Evolutionary conservation across 1,140 invertebrate genomes (phyloP).

Genomic region (Ostrea edulis): DNA sequence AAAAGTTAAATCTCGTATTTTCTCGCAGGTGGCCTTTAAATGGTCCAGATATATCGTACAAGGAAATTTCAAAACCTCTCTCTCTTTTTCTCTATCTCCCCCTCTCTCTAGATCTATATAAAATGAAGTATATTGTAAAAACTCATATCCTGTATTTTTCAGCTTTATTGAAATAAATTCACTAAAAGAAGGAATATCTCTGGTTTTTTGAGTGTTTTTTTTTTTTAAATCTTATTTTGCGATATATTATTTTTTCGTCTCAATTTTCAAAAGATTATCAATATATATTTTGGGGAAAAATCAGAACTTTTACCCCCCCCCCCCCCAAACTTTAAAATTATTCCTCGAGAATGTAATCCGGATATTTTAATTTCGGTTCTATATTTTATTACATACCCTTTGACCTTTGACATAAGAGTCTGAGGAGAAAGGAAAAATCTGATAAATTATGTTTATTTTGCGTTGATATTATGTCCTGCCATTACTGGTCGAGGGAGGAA

Average conservation of each 20-base stretch:
- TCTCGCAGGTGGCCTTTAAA: constrained; percentile 28
- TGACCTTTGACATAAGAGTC: constrained; percentile 3
- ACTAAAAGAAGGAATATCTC: no score
- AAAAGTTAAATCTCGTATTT: neutral
- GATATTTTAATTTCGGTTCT: neutral
- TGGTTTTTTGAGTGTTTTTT: no score
- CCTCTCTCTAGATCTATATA: neutral
- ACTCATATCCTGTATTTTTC: neutral
- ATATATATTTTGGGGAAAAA: no score
- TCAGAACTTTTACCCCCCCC: no score
- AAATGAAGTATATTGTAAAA: neutral
- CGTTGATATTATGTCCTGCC: constrained; percentile 11
- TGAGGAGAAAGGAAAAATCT: neutral
- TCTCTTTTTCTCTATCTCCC: neutral
- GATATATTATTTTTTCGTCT: no score
- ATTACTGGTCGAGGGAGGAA: neutral
- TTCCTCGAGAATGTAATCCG: neutral
- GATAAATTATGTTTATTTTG: constrained; percentile 37
- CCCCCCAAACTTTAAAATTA: neutral
- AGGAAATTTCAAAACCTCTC: neutral
- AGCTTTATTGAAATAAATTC: neutral
- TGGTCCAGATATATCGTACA: constrained; percentile 1
- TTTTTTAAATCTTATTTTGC: no score
- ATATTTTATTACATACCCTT: neutral
- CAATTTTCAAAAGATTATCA: no score